Evolutionary conservation across 2,797 vertebrate species (phyloP).

Genomic region (Lindbergichthys nudifrons): DNA sequence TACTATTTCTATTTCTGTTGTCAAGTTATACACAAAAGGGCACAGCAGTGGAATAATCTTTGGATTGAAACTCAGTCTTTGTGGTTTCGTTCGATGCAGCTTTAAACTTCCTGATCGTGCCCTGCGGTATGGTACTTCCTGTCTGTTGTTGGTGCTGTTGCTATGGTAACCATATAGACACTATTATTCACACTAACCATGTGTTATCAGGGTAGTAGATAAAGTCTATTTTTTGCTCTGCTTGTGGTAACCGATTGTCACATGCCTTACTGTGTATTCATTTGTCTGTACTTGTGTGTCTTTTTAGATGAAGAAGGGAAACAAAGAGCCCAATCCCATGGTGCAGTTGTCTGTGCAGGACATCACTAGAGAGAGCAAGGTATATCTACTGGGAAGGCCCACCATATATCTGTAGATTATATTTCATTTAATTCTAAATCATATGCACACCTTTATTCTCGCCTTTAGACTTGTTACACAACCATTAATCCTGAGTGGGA

Average conservation of each 20-base stretch:
- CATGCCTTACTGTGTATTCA: constrained; percentile 15
- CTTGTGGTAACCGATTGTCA: constrained; percentile 4
- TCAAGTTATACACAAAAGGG: not conserved
- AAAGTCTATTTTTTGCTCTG: constrained; percentile 34
- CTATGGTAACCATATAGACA: constrained; percentile 39
- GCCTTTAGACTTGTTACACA: constrained; percentile 85
- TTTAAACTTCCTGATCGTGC: constrained; percentile 57
- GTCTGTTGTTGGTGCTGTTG: constrained; percentile 49
- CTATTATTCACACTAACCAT: constrained; percentile 24
- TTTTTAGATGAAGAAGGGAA: constrained; percentile 90
- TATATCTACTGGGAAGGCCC: constrained; percentile 54
- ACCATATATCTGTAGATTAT: not conserved
- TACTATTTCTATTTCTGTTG: not conserved
- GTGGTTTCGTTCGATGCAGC: constrained; percentile 22
- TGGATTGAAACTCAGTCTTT: not conserved
- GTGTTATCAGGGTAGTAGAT: constrained; percentile 23
- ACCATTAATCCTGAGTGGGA: constrained; percentile 89
- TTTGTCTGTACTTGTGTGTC: constrained; percentile 16
- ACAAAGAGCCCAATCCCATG: constrained; percentile 91
- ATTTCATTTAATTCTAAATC: not conserved
- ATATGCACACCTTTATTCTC: constrained; percentile 2
- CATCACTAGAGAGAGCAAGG: constrained; percentile 91
- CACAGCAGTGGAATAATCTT: not conserved
- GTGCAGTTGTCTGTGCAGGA: constrained; percentile 92
- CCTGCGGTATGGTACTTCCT: constrained; percentile 1